Base-by-base conservation (phyloP, 2,797 vertebrate genomes). In the Bovichtus diacanthus region DNA sequence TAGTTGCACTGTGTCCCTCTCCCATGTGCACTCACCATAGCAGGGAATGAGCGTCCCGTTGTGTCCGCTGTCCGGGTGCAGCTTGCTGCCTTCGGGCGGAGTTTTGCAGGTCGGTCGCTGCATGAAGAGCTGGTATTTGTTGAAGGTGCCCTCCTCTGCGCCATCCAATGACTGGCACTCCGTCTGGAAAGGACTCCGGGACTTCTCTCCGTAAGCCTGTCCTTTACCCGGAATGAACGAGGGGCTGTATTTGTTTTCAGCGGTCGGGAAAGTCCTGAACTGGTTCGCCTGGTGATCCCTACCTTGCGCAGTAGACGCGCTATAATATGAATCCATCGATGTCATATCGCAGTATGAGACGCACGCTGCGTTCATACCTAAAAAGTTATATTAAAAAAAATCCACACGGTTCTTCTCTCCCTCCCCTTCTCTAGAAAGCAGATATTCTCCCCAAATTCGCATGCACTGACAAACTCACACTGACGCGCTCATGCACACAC, bases 311-410 rank as follows among this genome's bases (percentile, higher is more conserved):
- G 95, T 90, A 80, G 97, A 94, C 54, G 94, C 70, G 94, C 93
- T 97, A 95, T 97, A 99, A 95, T 97, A 99, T 92, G 97, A 97
- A 96, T 99, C 97, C 97, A 99, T 98, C 92, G 96, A 95, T 95
- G 96, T 96, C 93, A 96, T 96, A 90, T 98, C 97, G 95, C 97
- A 97, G 95, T 96, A 98, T 93, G 97, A 97, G 88, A 97, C 95
- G 95, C 97, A 97, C 88, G 97, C 97, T 88, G 96, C 97, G 93
- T 98, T 98, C 97, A 99, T 97, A 96, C 96, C 96, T 96, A 95
- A 84, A 88, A 88, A 76, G 68, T 82, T 74, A 87, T 83, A 84
- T 78, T 81, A 56, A 71, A 59, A 78, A 84, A 88, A 85, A 87
- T 92, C 91, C 90, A 93, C 90, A 78, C 81, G 79, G 74, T 88